phyloP scores from a whole-genome alignment of 2,797 vertebrate species.

The Nyctalus aviator region DNA sequence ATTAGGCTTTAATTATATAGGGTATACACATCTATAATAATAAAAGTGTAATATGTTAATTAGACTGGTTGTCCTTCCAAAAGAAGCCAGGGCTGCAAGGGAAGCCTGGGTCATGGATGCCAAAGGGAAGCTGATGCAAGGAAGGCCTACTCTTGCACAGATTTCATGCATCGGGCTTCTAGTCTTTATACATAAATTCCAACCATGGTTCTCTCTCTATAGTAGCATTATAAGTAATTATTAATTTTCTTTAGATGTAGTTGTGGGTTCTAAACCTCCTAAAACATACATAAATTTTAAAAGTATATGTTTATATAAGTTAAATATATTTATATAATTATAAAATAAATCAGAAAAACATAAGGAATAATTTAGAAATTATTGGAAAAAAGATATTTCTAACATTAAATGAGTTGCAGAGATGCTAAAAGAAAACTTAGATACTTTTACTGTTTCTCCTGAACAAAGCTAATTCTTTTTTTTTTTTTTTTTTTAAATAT shows the following conservation, averaged over 20 bases:
- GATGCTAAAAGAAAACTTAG: not conserved
- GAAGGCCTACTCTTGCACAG: too few species aligned
- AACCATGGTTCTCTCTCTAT: not conserved
- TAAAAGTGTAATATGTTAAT: too few species aligned
- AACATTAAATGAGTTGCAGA: not conserved
- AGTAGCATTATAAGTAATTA: slow-evolving; percentile 26
- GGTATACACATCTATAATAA: too few species aligned
- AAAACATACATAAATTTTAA: slow-evolving; percentile 37
- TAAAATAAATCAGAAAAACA: not conserved
- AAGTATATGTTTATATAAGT: slow-evolving; percentile 4
- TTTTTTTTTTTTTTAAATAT: too few species aligned
- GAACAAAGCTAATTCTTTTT: not conserved
- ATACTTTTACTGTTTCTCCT: slow-evolving; percentile 41
- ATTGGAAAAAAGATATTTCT: not conserved
- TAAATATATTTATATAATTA: slow-evolving; percentile 33
- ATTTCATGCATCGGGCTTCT: too few species aligned
- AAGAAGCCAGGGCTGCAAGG: too few species aligned
- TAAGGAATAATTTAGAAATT: slow-evolving; percentile 24
- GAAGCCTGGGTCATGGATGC: too few species aligned
- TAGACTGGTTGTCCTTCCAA: too few species aligned
- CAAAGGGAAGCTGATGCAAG: too few species aligned
- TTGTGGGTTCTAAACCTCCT: slow-evolving; percentile 33
- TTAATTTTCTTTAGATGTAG: slow-evolving; percentile 11
- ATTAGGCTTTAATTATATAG: too few species aligned
- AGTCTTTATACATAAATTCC: slow-evolving; percentile 20